A percentile compares a stretch with the other conserved stretches of the same genome.
These are phyloP conservation scores for Choloepus didactylus DNA, from an alignment of 2,797 vertebrate genomes.

Conservation along the genomic window DNA sequence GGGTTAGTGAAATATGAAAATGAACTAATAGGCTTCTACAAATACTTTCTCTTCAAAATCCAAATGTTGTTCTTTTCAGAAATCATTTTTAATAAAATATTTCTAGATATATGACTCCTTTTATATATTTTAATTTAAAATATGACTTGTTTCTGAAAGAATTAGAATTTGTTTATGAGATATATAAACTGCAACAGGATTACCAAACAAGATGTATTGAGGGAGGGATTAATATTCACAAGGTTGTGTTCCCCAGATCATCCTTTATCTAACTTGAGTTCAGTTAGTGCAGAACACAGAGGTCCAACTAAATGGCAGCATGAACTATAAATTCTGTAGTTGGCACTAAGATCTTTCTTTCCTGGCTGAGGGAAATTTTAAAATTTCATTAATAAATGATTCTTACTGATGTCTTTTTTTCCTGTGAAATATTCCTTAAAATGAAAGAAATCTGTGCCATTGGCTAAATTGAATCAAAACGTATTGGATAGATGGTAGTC, in stretches of 20 bases:
- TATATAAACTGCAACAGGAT: neutral
- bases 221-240: neutral
- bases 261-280: neutral
- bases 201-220: neutral
- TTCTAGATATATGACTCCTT: neutral
- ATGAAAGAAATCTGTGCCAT: neutral
- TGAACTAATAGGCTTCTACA: neutral
- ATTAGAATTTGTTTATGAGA: neutral
- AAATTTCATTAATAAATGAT: neutral
- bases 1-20: neutral
- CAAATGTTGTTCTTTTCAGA: neutral
- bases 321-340: neutral
- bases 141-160: neutral
- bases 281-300: neutral
- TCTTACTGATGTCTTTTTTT: neutral
- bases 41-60: neutral
- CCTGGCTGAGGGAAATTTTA: neutral
- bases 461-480: neutral
- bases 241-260: neutral
- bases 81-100: neutral
- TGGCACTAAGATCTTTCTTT: neutral
- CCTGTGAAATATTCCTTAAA: neutral
- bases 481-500: neutral
- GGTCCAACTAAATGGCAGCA: too few species aligned
- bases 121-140: neutral